Base-by-base conservation (phyloP, 2,113 vertebrate genomes). In the Naja naja region DNA sequence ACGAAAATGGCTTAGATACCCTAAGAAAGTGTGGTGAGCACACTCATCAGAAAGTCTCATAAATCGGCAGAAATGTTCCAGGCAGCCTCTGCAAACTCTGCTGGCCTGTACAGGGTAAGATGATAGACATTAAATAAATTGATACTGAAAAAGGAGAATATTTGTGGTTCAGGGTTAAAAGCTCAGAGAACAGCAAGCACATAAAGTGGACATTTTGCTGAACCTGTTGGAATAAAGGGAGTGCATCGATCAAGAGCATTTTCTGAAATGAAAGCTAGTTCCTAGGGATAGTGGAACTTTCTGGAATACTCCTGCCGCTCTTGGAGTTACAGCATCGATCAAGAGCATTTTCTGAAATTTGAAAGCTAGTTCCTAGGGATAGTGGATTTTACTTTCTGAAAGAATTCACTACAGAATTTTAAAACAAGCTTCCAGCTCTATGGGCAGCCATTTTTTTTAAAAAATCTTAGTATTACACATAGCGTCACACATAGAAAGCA, bases 1-100 rank as follows among this genome's bases (percentile, higher is more conserved):
- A 95, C 95, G 96, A 97, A 98, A 98, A 97, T 95, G 92, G 93
- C 95, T 96, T 96, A 93, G 95, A 96, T 96, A 95, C 96, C 95
- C 95, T 97, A 95, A 94, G 95, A 96, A 96, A 98, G 97, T 93
- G 93, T 97, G 97, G 97, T 97, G 91, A 97, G 96, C 97, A 97
- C 96, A 97, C 97, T 97, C 97, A 97, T 98, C 97, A 97, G 95
- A 97, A 98, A 98, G 97, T 97, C 97, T 97, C 96, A 95, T 97
- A 96, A 97, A 97, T 94, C 91, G 91, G 95, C 96, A 97, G 95
- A 89, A 95, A 93, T 96, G 95, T 97, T 97, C 96, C 89, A 94
- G 95, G 96, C 88, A 20, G 88, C 94, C 0, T 56, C 94, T 97
- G 96, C 95, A 97, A 97, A 97, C 97, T 95, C 96, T 49, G 94